phyloP scores from a whole-genome alignment of 2,888 invertebrate species.

The Campoletis raptor region DNA sequence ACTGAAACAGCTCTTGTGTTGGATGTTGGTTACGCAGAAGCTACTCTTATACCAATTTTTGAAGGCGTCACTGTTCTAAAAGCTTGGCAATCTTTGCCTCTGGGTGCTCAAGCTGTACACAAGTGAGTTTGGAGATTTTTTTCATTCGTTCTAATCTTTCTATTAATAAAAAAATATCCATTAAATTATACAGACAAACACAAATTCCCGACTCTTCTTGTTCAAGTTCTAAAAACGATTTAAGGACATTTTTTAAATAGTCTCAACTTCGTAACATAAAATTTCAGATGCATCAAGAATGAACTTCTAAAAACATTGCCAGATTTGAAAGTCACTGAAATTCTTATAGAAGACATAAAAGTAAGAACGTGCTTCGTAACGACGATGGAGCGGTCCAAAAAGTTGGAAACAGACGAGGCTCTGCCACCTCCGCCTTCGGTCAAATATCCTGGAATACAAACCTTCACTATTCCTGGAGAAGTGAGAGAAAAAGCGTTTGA shows the following conservation, averaged over 20 bases:
- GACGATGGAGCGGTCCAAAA: constrained; percentile 89
- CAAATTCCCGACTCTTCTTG: not conserved
- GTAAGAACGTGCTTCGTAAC: constrained; percentile 96
- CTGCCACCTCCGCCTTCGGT: constrained; percentile 87
- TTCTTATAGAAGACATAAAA: constrained; percentile 87
- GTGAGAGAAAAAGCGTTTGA: constrained; percentile 94
- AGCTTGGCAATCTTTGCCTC: constrained; percentile 93
- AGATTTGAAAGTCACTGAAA: constrained; percentile 80
- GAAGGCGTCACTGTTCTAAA: constrained; percentile 94
- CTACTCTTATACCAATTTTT: constrained; percentile 92
- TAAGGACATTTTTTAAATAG: not conserved
- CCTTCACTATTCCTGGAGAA: constrained; percentile 88
- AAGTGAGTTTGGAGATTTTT: constrained; percentile 85
- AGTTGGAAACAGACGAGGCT: constrained; percentile 85
- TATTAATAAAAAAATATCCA: not conserved
- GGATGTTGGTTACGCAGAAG: constrained; percentile 95
- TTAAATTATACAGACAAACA: not conserved
- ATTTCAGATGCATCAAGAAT: constrained; percentile 75
- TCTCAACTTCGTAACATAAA: not conserved
- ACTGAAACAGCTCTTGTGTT: constrained; percentile 93
- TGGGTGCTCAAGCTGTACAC: constrained; percentile 91
- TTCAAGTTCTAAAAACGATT: not conserved
- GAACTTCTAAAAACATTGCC: constrained; percentile 73
- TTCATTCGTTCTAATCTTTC: not conserved
- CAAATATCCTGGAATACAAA: constrained; percentile 88